Evolutionary conservation across 2,113 vertebrate genomes (phyloP), one percentile per base, ranked within the genome.

Genomic region (Cebidichthys violaceus): DNA sequence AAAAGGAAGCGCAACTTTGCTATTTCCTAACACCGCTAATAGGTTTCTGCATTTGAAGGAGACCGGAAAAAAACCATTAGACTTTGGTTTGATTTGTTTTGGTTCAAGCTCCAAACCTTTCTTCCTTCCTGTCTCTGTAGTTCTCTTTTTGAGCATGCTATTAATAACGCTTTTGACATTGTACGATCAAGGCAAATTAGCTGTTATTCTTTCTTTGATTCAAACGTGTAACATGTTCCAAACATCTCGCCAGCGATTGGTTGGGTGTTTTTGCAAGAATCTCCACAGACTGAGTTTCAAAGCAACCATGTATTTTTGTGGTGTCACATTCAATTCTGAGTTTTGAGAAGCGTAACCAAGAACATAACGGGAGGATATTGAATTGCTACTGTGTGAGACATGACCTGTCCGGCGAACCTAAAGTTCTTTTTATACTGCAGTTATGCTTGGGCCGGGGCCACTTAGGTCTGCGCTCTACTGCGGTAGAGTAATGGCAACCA

Each of bases 331-430:
- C 82, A 89, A 77, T 84, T 94, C 81, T 66, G 77, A 88, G 86
- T 93, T 94, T 93, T 86, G 84, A 93, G 82, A 90, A 91, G 86
- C 90, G 64, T 88, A 88, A 95, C 92, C 90, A 90, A 78, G 86
- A 93, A 89, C 89, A 83, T 86, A 90, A 93, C 89, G 68, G 84
- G 72, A 92, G 91, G 90, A 92, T 93, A 90, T 91, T 90, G 89
- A 92, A 91, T 93, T 91, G 92, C 93, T 88, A 75, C 92, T 92
- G 92, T 92, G 87, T 87, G 83, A 86, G 90, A 92, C 90, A 79
- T 90, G 94, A 95, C 94, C 94, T 94, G 93, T 94, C 86, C 92
- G 73, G 84, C 90, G 89, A 94, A 94, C 94, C 90, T 59, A 20
- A 10, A 65, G 61, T 86, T 88, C 92, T 90, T 93, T 92, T 92